phyloP scores from a whole-genome alignment of 37 sponge, comb jelly and placozoan genomes.

The Halisarca cf. caerulea region DNA sequence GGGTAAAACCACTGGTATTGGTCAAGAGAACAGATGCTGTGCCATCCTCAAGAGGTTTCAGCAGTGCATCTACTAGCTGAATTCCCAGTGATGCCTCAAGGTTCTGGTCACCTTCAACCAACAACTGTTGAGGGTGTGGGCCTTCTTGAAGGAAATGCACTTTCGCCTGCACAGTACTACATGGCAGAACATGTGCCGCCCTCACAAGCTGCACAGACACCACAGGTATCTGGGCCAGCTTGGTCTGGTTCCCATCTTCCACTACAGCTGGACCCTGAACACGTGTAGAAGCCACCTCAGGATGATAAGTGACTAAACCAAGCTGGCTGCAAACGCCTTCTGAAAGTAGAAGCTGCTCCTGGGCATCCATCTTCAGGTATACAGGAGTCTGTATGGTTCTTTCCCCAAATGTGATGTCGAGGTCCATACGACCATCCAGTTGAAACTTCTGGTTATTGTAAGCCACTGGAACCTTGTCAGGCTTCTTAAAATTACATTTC shows the following conservation, averaged over 20 bases:
- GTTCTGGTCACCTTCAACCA: neutral
- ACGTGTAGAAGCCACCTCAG: conserved; percentile 6
- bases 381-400: conserved; percentile 34
- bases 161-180: neutral
- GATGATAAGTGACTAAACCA: conserved; percentile 47
- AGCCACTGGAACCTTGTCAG: conserved; percentile 17
- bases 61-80: conserved; percentile 12
- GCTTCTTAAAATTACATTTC: neutral
- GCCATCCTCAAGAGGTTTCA: conserved; percentile 20
- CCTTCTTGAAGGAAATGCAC: neutral
- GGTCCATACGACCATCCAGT: conserved; percentile 53
- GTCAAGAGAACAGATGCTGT: neutral
- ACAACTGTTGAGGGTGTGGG: neutral
- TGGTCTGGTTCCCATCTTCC: neutral
- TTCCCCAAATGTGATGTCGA: conserved; percentile 54
- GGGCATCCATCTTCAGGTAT: conserved; percentile 58
- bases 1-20: conserved; percentile 25
- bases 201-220: conserved; percentile 4
- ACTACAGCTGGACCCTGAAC: neutral
- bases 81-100: neutral
- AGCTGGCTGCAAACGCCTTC: conserved; percentile 65
- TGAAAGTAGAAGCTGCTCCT: conserved; percentile 45
- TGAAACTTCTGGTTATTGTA: conserved; percentile 39
- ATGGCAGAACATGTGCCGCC: conserved; percentile 17
- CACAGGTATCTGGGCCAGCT: neutral